Evolutionary conservation across 2,113 vertebrate species (phyloP), one percentile per base, ranked within the genome.

Genomic region (Callorhinus ursinus): DNA sequence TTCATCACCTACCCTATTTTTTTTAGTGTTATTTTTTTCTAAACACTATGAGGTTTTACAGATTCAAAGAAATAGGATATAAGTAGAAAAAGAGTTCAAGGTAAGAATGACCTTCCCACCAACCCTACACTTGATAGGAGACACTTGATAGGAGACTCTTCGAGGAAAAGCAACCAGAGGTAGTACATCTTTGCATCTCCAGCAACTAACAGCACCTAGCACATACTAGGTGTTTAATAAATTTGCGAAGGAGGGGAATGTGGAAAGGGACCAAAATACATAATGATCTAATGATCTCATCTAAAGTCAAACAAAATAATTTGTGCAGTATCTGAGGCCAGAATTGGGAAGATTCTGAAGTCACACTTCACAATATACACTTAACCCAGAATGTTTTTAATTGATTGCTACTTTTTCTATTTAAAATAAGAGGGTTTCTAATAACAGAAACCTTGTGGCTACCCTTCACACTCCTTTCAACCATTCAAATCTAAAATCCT

Each of bases 21-120:
- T 81, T 74, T 72, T 55, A 46, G 28, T 26, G 28, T n/a, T 71
- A 15, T 21, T 53, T 96, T 72, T 72, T 85, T 16, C 81, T 63
- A 93, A 94, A 95, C 5, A 86, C 39, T 61, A 26, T 24, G 3
- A 90, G 46, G 57, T 69, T 74, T 95, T 57, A 74, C 2, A 72
- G 94, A 97, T 63, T 57, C n/a, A 92, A 92, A 96, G 74, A 93
- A 49, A 79, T 51, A 12, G 39, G 69, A 81, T 21, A 10, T 19
- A 36, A 67, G 46, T 26, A 74, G 11, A n/a, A 76, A 61, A 53
- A 26, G 19, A 91, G 33, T 57, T 13, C 1, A 16, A 80, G 72
- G 59, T n/a, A 93, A 94, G 24, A 94, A 93, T 49, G 46, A 82
- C 46, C 14, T 86, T 84, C 49, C 65, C 33, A 82, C 19, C 59